Percentiles rank a stretch among this genome's conserved stretches.
Evolutionary conservation across 2,797 vertebrate species (phyloP).

Genomic region (Molossus alvarezi): DNA sequence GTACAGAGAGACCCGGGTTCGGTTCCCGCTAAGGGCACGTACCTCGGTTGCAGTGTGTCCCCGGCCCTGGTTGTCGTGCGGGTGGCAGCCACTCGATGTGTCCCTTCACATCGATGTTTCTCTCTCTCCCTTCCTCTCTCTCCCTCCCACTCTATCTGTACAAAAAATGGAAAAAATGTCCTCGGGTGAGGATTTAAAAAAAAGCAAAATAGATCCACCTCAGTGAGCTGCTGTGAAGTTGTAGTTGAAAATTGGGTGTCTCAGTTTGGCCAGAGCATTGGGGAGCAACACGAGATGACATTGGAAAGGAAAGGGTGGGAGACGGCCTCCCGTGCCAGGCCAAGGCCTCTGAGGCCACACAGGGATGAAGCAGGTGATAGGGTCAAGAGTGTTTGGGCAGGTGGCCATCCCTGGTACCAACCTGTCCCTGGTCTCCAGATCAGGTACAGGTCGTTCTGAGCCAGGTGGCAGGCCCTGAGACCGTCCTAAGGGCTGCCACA

Average conservation of each 20-base stretch:
- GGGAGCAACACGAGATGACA: background rate
- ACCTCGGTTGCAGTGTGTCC: no score
- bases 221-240: background rate
- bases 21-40: no score
- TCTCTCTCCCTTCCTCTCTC: no score
- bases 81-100: no score
- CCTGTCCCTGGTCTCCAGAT: conserved; percentile 77
- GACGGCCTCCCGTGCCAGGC: background rate
- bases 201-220: background rate
- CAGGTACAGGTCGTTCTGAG: conserved; percentile 82
- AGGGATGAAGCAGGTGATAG: background rate
- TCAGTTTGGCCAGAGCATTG: conserved; percentile 13
- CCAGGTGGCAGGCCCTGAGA: conserved; percentile 77
- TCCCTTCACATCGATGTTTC: no score
- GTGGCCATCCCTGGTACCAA: background rate
- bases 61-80: no score
- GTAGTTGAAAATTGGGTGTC: background rate
- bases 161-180: no score
- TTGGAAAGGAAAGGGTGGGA: conserved; percentile 14
- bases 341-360: background rate
- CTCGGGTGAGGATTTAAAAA: background rate
- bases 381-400: background rate
- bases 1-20: no score
- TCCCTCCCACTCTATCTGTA: no score
- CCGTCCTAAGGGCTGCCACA: conserved; percentile 83